Base-by-base conservation (phyloP, 2,113 vertebrate genomes). In the Nyctereutes procyonoides region DNA sequence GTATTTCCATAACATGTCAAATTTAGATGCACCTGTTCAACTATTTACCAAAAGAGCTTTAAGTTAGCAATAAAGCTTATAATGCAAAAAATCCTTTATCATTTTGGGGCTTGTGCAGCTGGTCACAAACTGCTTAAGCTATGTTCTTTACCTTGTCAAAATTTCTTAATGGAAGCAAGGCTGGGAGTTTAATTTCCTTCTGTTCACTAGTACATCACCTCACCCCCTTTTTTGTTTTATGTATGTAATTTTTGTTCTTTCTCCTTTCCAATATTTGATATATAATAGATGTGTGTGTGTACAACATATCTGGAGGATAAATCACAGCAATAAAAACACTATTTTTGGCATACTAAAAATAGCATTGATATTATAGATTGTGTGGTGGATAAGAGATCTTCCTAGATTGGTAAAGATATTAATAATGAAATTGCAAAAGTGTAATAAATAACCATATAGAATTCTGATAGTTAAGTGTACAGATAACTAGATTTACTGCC, bases 121-220 rank as follows among this genome's bases (percentile, higher is more conserved):
- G 86, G 96, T 98, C 67, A 95, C 69, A 97, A 71, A 62, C 73
- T 93, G 63, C 63, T 90, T 97, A 82, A 93, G 63, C 85, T 93
- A 22, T 30, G 30, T 93, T 96, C 95, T 98, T 82, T 74, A n/a
- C 96, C 93, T 97, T 97, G 86, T 98, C 97, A 96, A 80, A 98
- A 88, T 79, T 95, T 96, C 93, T 87, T 98, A 97, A 97, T 93
- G 84, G 96, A 86, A 96, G 83, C 73, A 96, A 97, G 77, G 28
- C 96, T 60, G 28, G 32, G 69, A 96, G 73, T 98, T 98, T 96
- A 95, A 97, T 98, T 96, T 98, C 95, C 96, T 98, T 95, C 94
- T 97, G 93, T 96, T 98, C 43, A 53, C 85, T 48, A 82, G 53
- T 91, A 91, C 15, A 12, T 97, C 96, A 94, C 97, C 77, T 92